Conservation (phyloP, 2,113 vertebrate genomes). For the Gavia stellata region DNA sequence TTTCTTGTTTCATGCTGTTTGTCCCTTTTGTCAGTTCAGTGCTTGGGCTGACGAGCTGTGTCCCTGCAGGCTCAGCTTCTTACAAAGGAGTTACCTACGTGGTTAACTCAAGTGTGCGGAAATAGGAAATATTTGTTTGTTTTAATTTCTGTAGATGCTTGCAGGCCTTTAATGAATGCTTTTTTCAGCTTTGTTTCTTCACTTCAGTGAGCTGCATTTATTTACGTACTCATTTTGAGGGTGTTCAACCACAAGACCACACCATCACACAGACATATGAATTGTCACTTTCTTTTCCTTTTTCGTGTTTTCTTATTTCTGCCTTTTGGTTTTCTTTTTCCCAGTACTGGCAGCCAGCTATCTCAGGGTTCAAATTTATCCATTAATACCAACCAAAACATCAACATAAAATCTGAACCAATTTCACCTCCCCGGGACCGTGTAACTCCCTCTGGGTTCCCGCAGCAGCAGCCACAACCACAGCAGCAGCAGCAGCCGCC, state of each 20-base stretch:
- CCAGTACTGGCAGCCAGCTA: constrained; percentile 91
- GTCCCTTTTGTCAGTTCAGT: background rate
- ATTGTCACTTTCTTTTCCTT: background rate
- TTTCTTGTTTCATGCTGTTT: accelerated
- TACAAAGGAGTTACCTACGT: background rate
- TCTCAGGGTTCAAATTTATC: constrained; percentile 96
- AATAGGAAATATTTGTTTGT: background rate
- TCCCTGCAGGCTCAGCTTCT: background rate
- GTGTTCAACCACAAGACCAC: background rate
- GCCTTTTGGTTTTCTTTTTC: background rate
- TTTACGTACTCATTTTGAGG: background rate
- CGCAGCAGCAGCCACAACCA: constrained; percentile 74
- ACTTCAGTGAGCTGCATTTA: background rate
- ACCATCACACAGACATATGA: accelerated
- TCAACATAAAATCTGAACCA: constrained; percentile 97
- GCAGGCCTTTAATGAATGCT: background rate
- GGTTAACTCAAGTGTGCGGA: background rate
- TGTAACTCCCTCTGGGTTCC: constrained; percentile 87
- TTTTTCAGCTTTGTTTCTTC: background rate
- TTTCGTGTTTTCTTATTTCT: background rate
- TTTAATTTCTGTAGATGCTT: background rate
- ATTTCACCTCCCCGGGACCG: constrained; percentile 95
- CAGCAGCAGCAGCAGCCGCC: constrained; percentile 70
- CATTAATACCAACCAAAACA: constrained; percentile 93
- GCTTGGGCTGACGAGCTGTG: background rate